These are phyloP conservation scores for Pluvialis apricaria DNA, from an alignment of 2,113 vertebrate genomes.

Conservation along the genomic window DNA sequence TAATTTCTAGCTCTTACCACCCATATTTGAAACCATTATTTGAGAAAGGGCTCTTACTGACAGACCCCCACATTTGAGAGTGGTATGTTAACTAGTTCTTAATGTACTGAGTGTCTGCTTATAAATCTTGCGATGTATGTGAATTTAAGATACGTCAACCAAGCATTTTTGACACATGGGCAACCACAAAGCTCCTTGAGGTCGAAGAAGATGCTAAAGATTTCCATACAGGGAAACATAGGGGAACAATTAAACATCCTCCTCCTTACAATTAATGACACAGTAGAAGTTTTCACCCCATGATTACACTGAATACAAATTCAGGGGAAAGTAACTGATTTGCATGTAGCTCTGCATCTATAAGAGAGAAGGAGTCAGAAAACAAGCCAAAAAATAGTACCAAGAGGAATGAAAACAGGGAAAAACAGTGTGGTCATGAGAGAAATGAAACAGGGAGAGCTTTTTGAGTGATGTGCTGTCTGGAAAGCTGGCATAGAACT, in stretches of 20 bases:
- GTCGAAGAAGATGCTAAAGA: neutral
- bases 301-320: neutral
- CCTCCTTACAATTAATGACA: neutral
- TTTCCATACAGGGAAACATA: neutral
- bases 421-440: neutral
- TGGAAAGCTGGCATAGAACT: constrained; percentile 40
- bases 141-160: neutral
- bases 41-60: neutral
- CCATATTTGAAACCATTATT: neutral
- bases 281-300: neutral
- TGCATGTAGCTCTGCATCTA: neutral
- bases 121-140: neutral
- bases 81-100: neutral
- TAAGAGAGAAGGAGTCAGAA: neutral
- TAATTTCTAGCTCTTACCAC: neutral
- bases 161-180: neutral
- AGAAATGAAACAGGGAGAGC: neutral
- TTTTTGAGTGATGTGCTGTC: constrained; percentile 26
- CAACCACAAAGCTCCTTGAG: neutral
- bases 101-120: neutral
- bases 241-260: neutral
- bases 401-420: neutral
- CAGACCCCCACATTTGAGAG: neutral
- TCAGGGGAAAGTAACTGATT: neutral
- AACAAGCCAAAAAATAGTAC: neutral